Percentiles rank a stretch among this genome's conserved stretches.
phyloP scores from a whole-genome alignment of 2,113 vertebrate genomes.

The Notarius lentiginosus region DNA sequence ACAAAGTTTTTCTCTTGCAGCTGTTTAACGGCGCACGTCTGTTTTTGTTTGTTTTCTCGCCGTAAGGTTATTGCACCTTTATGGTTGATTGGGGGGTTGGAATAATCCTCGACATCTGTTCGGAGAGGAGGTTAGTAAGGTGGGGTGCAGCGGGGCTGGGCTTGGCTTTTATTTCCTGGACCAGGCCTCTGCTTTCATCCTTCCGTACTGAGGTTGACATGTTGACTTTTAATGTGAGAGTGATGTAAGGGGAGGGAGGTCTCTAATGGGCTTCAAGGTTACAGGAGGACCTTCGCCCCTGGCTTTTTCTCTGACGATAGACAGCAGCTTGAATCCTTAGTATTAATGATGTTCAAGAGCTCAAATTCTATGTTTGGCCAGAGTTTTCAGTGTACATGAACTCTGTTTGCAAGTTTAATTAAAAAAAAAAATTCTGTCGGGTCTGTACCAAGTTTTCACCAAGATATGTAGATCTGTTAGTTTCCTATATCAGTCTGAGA shows the following conservation, averaged over 20 bases:
- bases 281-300: constrained; percentile 55
- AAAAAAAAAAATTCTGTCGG: background rate
- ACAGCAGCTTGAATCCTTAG: constrained; percentile 14
- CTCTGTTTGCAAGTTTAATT: background rate
- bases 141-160: constrained; percentile 46
- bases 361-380: background rate
- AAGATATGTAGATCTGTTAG: background rate
- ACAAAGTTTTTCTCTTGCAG: constrained; percentile 76
- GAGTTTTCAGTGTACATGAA: background rate
- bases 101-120: constrained; percentile 79
- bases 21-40: constrained; percentile 77
- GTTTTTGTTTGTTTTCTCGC: constrained; percentile 77
- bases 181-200: constrained; percentile 61
- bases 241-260: constrained; percentile 60
- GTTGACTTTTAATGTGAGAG: constrained; percentile 66
- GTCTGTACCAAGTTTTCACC: background rate
- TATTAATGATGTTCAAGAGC: constrained; percentile 30
- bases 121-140: constrained; percentile 51
- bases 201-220: constrained; percentile 49
- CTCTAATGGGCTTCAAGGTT: constrained; percentile 68
- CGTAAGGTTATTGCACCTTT: constrained; percentile 81
- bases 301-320: constrained; percentile 14
- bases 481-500: background rate
- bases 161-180: constrained; percentile 64
- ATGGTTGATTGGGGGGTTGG: constrained; percentile 76